These are phyloP conservation scores for Temnothorax curvispinosus DNA, from an alignment of 1,140 invertebrate species.

Conservation along the genomic window DNA sequence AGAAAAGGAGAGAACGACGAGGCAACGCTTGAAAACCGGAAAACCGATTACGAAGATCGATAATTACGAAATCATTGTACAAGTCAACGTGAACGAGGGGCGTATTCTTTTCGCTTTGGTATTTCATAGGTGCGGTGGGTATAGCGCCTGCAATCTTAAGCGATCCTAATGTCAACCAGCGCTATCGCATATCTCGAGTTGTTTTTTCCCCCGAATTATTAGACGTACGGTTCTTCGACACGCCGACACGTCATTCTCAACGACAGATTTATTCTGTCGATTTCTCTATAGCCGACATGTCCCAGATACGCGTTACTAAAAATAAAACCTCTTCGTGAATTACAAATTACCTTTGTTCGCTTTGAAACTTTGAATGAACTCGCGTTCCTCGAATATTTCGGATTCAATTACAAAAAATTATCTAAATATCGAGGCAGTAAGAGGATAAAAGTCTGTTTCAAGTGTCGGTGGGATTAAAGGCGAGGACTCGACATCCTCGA, in stretches of 20 bases:
- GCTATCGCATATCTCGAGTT: background rate
- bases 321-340: background rate
- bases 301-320: background rate
- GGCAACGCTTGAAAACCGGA: constrained; percentile 53
- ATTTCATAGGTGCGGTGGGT: constrained; percentile 82
- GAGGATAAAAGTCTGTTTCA: background rate
- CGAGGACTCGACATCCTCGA: background rate
- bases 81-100: constrained; percentile 56
- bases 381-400: background rate
- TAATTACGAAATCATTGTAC: constrained; percentile 66
- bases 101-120: constrained; percentile 80
- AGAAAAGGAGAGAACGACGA: background rate
- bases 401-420: background rate
- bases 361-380: background rate
- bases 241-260: background rate
- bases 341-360: background rate
- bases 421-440: background rate
- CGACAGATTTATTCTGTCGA: background rate
- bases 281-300: background rate
- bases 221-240: background rate
- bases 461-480: background rate
- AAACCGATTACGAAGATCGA: background rate
- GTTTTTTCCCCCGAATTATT: background rate
- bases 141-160: constrained; percentile 68
- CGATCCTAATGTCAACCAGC: constrained; percentile 16